Conservation (phyloP, 2,113 vertebrate genomes). For the Brachyistius frenatus region DNA sequence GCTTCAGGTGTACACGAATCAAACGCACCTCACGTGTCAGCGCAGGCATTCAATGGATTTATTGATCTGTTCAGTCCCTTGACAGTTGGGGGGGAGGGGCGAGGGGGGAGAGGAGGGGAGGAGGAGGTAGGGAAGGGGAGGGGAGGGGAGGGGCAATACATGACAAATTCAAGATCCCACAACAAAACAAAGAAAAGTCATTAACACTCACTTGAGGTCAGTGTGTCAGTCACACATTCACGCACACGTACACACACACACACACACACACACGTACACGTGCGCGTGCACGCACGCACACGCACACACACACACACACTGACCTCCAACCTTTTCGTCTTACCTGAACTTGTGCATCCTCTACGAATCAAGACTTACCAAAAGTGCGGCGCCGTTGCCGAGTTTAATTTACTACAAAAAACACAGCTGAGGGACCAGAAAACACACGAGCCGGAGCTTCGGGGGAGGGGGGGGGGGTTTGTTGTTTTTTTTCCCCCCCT, state of each 20-base stretch:
- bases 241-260: not conserved
- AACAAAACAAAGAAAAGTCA: conserved; percentile 63
- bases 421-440: conserved; percentile 43
- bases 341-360: conserved; percentile 83
- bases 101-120: too few species aligned
- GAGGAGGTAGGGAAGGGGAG: too few species aligned
- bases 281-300: too few species aligned
- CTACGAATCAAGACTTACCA: conserved; percentile 67
- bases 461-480: not conserved
- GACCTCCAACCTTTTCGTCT: conserved; percentile 70
- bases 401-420: conserved; percentile 61
- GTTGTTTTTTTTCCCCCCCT: not conserved
- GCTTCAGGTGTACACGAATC: too few species aligned
- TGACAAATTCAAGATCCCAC: conserved; percentile 67
- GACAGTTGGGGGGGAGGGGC: conserved; percentile 58
- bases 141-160: conserved; percentile 55
- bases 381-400: conserved; percentile 38
- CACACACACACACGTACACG: too few species aligned
- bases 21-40: not conserved
- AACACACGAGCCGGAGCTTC: not conserved
- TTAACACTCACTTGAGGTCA: conserved; percentile 76
- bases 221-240: conserved; percentile 12
- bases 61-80: conserved; percentile 83
- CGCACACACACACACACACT: not conserved
- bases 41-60: conserved; percentile 79